These are phyloP conservation scores for Pterocles burchelli DNA, from an alignment of 2,113 vertebrate species.

Conservation along the genomic window DNA sequence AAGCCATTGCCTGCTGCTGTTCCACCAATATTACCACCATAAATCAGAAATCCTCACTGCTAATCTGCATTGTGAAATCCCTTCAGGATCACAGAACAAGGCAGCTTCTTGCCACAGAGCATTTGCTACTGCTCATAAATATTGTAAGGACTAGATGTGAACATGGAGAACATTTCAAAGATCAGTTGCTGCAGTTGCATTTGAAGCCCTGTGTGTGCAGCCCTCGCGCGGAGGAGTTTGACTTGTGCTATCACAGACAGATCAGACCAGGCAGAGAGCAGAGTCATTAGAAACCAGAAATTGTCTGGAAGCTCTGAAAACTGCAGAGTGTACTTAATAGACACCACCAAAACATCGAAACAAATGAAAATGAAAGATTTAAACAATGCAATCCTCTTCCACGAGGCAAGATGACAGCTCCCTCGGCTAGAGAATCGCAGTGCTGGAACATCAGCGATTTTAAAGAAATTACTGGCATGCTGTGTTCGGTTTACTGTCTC, in stretches of 20 bases:
- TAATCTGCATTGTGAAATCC: neutral
- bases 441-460: conserved; percentile 48
- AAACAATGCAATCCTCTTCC: neutral
- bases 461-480: conserved; percentile 70
- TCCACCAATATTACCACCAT: neutral
- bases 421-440: neutral
- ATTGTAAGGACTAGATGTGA: neutral
- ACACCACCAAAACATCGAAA: neutral
- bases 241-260: neutral
- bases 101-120: neutral
- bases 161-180: neutral
- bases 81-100: rapidly evolving
- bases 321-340: neutral
- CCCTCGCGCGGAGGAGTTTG: neutral
- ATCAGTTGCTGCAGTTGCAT: neutral
- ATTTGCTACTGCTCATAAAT: neutral
- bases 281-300: neutral
- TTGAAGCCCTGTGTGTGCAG: neutral
- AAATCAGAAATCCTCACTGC: neutral
- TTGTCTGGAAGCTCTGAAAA: neutral
- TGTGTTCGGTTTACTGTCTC: conserved; percentile 68
- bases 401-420: neutral
- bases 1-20: rapidly evolving
- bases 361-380: neutral
- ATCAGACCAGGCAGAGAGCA: rapidly evolving